Evolutionary conservation across 1,140 invertebrate genomes (phyloP), one percentile per base, ranked within the genome.

Genomic region (Megathymus violae): DNA sequence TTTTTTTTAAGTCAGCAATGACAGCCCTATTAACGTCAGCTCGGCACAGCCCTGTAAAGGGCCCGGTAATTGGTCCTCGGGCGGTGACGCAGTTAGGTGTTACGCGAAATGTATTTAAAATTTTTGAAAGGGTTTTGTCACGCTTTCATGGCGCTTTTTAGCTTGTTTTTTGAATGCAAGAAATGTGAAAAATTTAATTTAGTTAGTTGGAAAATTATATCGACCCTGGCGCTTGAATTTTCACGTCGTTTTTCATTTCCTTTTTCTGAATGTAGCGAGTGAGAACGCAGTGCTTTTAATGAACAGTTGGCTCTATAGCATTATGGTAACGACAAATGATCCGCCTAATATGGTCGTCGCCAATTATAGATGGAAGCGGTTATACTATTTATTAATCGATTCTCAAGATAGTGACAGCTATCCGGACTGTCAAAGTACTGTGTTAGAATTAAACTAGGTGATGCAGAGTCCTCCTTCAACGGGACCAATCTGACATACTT

Each of bases 91-190:
- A 31, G 27, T 51, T 51, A 51, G 47, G 47, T 51, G 47, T 51
- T 34, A 51, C 47, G 47, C 47, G 31, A 51, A 51, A 51, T 31
- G 47, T 51, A 51, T 51, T 51, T 31, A 51, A 36, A 36, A n/a
- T 51, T 17, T 27, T 36, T 34, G 31, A 51, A 36, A 22, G n/a
- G 34, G 34, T n/a, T 36, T 36, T 36, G 34, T 36, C n/a, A n/a
- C 34, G 34, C 34, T 36, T 36, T 36, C 34, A 36, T 36, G 34
- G 34, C 34, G 34, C 34, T 36, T 36, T 31, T 36, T 36, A 36
- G 34, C 11, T 36, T 36, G 34, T 36, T 36, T 36, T 36, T 36
- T 36, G 11, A 36, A 36, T 36, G 34, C 34, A 36, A 36, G 34
- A 11, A 36, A 36, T n/a, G 34, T 36, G 34, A 36, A 36, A 36